Percentiles rank a stretch among this genome's conserved stretches.
These are phyloP conservation scores for Perizoma affinitatum DNA, from an alignment of 2,888 invertebrate genomes.

Conservation along the genomic window DNA sequence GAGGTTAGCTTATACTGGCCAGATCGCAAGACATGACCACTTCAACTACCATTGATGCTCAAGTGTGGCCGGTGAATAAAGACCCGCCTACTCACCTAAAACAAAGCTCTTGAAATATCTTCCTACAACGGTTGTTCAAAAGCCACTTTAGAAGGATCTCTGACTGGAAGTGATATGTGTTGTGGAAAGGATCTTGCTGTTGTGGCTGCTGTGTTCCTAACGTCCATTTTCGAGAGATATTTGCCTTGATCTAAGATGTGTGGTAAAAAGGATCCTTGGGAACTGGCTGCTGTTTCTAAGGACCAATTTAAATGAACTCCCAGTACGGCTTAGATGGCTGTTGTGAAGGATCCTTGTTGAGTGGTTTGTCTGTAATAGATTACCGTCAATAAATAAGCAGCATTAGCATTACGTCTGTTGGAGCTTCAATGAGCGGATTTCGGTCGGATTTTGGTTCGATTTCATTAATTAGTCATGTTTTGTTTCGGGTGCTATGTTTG, in stretches of 20 bases:
- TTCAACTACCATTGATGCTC: slow-evolving; percentile 69
- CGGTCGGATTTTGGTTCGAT: slow-evolving; percentile 61
- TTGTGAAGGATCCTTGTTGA: slow-evolving; percentile 35
- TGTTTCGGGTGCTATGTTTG: slow-evolving; percentile 44
- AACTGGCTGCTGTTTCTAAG: slow-evolving; percentile 25
- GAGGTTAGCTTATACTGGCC: slow-evolving; percentile 56
- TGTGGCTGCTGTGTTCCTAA: slow-evolving; percentile 9
- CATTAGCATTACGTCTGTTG: slow-evolving; percentile 62
- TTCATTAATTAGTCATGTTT: slow-evolving; percentile 61
- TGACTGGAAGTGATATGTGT: slow-evolving; percentile 9
- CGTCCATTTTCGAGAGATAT: slow-evolving; percentile 26
- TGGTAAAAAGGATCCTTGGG: slow-evolving; percentile 12
- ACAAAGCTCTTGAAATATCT: slow-evolving; percentile 42
- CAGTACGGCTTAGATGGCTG: slow-evolving; percentile 20
- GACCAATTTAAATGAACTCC: slow-evolving; percentile 45
- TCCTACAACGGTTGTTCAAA: slow-evolving; percentile 40
- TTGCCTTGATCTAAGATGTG: slow-evolving; percentile 18
- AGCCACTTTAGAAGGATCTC: slow-evolving; percentile 37
- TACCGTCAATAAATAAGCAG: slow-evolving; percentile 75
- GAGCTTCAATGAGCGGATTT: slow-evolving; percentile 68
- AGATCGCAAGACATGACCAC: slow-evolving; percentile 69
- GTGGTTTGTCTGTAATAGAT: slow-evolving; percentile 62
- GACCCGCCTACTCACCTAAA: slow-evolving; percentile 44
- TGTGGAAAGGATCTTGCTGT: slow-evolving; percentile 4
- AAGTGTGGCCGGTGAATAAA: slow-evolving; percentile 48